Base-by-base conservation (phyloP, 2,888 invertebrate genomes). In the Steinernema hermaphroditum region DNA sequence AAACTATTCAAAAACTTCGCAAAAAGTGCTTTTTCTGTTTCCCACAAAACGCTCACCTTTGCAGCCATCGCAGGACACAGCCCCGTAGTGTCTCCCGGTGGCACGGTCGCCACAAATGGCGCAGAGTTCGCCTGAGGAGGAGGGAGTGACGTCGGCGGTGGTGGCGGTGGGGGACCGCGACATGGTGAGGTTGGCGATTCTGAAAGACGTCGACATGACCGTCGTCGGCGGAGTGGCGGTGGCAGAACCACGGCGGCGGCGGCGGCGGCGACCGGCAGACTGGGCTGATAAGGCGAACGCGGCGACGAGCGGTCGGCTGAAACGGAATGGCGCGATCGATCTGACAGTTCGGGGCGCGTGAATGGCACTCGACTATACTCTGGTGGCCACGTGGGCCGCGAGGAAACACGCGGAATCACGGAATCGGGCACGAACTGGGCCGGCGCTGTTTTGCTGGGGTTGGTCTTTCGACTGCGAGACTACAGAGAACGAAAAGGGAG, bases 61-160 rank as follows among this genome's bases (percentile, higher is more conserved):
- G 69, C 85, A 85, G 41, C 85, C 85, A 70, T 85, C 85, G 71
- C 85, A 85, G 29, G 80, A 80, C 46, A 82, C 72, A 16, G 82
- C 83, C 57, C 62, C 84, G 68, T 85, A 85, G 72, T 84, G 85
- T 74, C 79, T 81, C 16, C 86, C 86, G 37, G 86, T 85, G 4
- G 84, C 84, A 41, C 74, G 77, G 75, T 86, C 86, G 1, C 82
- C 82, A 72, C 84, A 84, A 74, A 84, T 83, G 32, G 78, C 77
- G 72, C 84, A 84, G 46, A 32, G 12, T 62, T 62, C 62, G 29
- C 29, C 34, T 16, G 62, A 29, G 27, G 62, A 62, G 6, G 62
- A 62, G 6, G 62, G 32, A 16, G 62, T 32, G 29, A 4, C 62
- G 62, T 62, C 34, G 29, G 22, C 27, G 14, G 54, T 22, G 27